phyloP scores from a whole-genome alignment of 2,113 vertebrate genomes.

The Reinhardtius hippoglossoides region DNA sequence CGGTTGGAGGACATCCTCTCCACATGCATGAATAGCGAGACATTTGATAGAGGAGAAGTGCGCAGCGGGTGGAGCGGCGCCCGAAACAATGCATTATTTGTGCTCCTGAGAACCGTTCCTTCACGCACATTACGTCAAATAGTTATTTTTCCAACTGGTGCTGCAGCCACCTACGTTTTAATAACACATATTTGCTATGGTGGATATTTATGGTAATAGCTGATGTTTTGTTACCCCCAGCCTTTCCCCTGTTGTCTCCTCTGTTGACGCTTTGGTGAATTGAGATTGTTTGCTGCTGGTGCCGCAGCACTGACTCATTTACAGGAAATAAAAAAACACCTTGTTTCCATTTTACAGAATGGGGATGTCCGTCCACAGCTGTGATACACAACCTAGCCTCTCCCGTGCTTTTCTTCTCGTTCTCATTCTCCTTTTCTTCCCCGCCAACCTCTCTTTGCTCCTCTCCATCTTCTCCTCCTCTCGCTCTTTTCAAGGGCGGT shows the following conservation, averaged over 20 bases:
- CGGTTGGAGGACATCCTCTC: constrained; percentile 65
- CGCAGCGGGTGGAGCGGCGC: constrained; percentile 10
- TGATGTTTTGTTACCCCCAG: constrained; percentile 18
- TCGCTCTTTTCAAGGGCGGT: constrained; percentile 86
- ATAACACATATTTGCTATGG: constrained; percentile 34
- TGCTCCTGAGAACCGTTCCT: constrained; percentile 44
- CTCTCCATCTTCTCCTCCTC: constrained; percentile 54
- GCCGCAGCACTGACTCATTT: constrained; percentile 31
- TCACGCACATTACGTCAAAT: constrained; percentile 48
- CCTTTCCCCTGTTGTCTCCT: background rate
- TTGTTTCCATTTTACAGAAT: constrained; percentile 40
- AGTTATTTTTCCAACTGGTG: constrained; percentile 48
- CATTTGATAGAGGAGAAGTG: constrained; percentile 57
- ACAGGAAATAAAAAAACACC: constrained; percentile 43
- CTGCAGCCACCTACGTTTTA: constrained; percentile 34
- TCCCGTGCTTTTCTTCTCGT: constrained; percentile 18
- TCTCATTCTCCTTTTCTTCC: constrained; percentile 37
- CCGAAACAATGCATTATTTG: constrained; percentile 51
- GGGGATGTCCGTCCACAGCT: constrained; percentile 26
- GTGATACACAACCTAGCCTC: background rate
- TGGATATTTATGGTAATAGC: constrained; percentile 46
- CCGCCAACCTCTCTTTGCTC: constrained; percentile 48
- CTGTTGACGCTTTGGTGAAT: constrained; percentile 44
- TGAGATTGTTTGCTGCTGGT: constrained; percentile 61
- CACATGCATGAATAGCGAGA: constrained; percentile 63